Evolutionary conservation across 2,113 vertebrate species (phyloP).

Genomic region (Melanotaenia duboulayi): DNA sequence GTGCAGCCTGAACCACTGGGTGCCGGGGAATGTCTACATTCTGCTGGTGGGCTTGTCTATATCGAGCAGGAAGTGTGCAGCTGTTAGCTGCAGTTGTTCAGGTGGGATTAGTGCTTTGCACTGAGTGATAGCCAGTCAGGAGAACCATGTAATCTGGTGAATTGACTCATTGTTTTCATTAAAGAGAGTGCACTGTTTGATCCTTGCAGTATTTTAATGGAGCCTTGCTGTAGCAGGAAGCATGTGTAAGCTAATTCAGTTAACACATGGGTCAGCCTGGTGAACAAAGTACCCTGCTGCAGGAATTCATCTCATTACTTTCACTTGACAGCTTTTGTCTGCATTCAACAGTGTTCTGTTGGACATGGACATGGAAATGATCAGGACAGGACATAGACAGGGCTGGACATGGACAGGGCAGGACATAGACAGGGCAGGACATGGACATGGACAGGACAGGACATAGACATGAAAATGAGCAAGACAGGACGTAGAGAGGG

Average conservation of each 20-base stretch:
- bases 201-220: constrained; percentile 51
- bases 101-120: constrained; percentile 68
- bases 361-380: neutral
- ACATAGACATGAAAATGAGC: neutral
- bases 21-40: constrained; percentile 31
- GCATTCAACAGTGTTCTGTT: neutral
- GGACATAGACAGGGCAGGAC: neutral
- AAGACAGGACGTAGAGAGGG: neutral
- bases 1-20: too few species aligned
- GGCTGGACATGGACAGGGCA: neutral
- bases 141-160: constrained; percentile 67
- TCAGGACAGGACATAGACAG: neutral
- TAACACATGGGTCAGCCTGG: constrained; percentile 23
- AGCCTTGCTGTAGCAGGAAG: constrained; percentile 7
- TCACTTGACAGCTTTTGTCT: neutral
- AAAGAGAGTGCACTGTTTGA: constrained; percentile 72
- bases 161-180: constrained; percentile 78
- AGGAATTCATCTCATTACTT: constrained; percentile 24
- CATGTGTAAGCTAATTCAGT: constrained; percentile 52
- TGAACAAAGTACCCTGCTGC: constrained; percentile 8
- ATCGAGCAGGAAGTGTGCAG: constrained; percentile 71
- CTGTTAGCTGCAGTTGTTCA: constrained; percentile 74
- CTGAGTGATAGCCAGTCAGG: constrained; percentile 71
- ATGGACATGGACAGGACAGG: too few species aligned
- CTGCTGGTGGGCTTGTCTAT: constrained; percentile 35